Evolutionary conservation across 2,888 invertebrate species (phyloP).

Genomic region (Clostera curtula): DNA sequence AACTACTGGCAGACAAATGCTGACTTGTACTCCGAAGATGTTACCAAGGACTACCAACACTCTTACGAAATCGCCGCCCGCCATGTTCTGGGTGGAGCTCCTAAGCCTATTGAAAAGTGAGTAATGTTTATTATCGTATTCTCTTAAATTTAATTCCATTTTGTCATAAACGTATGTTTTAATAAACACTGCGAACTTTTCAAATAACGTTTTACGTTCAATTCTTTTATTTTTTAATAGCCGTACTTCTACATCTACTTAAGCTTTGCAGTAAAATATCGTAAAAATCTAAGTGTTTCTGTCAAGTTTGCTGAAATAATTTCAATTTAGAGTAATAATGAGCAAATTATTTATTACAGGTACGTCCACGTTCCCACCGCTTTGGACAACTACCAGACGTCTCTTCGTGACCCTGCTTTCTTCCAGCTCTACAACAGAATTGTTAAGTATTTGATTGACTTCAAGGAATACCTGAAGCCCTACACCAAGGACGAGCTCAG

Average conservation of each 20-base stretch:
- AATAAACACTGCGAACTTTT: neutral
- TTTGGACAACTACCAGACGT: slow-evolving; percentile 77
- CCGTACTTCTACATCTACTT: no score
- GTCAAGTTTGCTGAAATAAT: neutral
- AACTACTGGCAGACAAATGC: slow-evolving; percentile 74
- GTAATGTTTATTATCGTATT: no score
- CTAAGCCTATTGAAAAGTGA: slow-evolving; percentile 37
- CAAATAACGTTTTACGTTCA: no score
- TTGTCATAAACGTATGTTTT: no score
- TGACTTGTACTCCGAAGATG: slow-evolving; percentile 52
- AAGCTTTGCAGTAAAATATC: no score
- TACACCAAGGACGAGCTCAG: slow-evolving; percentile 74
- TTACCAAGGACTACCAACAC: slow-evolving; percentile 49
- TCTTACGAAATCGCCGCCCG: slow-evolving; percentile 75
- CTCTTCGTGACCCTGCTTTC: slow-evolving; percentile 82
- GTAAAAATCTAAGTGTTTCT: neutral
- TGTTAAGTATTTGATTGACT: slow-evolving; percentile 72
- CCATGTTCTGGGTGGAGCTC: slow-evolving; percentile 48
- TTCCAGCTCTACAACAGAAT: slow-evolving; percentile 79
- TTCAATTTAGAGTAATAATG: neutral
- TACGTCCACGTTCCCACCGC: slow-evolving; percentile 70
- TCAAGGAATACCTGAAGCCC: slow-evolving; percentile 72
- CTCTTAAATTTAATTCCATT: no score
- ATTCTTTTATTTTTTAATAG: no score
- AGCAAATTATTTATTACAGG: slow-evolving; percentile 28